Percentiles rank a stretch among this genome's conserved stretches.
Conservation (phyloP, 2,797 vertebrate species). For the Poecilia picta region DNA sequence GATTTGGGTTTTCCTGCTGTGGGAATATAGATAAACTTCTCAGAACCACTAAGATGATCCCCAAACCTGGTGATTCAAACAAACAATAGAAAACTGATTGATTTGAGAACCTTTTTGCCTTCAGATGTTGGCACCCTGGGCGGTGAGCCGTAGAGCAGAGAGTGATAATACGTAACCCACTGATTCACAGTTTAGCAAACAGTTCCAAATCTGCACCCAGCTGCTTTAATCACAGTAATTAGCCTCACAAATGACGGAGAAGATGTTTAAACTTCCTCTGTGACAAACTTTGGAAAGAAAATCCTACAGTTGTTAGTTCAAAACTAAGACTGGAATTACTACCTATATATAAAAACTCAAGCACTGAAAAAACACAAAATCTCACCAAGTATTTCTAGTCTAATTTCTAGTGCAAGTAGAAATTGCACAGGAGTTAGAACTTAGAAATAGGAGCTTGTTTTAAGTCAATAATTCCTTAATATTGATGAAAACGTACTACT, state of each 20-base stretch:
- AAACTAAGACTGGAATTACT: conserved; percentile 49
- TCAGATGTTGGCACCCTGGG: not conserved
- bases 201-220: conserved; percentile 41
- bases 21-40: not conserved
- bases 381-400: no score
- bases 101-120: not conserved
- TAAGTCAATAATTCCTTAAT: no score
- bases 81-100: not conserved
- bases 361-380: no score
- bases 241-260: conserved; percentile 23
- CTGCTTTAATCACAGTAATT: conserved; percentile 33
- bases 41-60: not conserved
- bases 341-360: conserved; percentile 45
- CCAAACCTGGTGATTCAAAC: not conserved
- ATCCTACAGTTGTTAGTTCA: not conserved
- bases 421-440: no score
- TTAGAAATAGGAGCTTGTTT: no score
- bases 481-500: no score
- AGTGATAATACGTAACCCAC: conserved; percentile 37
- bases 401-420: no score
- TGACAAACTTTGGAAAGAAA: conserved; percentile 20
- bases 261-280: conserved; percentile 1
- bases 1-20: no score
- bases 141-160: conserved; percentile 6
- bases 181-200: conserved; percentile 33